Percentiles rank a stretch among this genome's conserved stretches.
Conservation (phyloP, 1,140 invertebrate species). For the Nomia melanderi region DNA sequence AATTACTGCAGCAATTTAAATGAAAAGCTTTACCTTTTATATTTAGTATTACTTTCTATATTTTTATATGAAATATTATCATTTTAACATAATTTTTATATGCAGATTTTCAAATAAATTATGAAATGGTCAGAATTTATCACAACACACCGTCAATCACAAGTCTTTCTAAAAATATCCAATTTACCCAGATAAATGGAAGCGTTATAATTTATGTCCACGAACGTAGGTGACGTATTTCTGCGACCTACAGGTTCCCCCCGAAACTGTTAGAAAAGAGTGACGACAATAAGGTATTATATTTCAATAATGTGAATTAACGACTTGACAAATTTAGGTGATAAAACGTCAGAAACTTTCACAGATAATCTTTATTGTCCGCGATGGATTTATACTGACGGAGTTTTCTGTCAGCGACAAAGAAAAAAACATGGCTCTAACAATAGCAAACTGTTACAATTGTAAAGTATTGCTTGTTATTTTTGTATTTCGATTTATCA, state of each 20-base stretch:
- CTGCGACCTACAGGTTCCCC: background rate
- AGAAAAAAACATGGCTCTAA: background rate
- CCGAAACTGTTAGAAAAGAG: background rate
- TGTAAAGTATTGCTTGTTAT: too few species aligned
- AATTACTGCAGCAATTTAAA: too few species aligned
- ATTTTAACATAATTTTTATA: too few species aligned
- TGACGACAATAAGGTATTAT: background rate
- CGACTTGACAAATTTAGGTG: background rate
- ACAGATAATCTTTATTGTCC: background rate
- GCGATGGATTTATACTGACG: background rate
- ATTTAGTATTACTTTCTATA: too few species aligned
- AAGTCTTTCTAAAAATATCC: background rate
- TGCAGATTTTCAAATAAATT: too few species aligned
- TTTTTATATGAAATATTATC: too few species aligned
- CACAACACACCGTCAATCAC: too few species aligned
- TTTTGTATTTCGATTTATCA: too few species aligned
- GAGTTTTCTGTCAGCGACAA: background rate
- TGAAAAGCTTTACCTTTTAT: too few species aligned
- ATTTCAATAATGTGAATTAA: slow-evolving; percentile 3
- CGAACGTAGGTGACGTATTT: background rate
- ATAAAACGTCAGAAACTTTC: background rate
- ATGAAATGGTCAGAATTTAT: too few species aligned
- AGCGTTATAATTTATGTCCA: too few species aligned
- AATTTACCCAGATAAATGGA: background rate
- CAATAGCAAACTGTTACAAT: too few species aligned